Conservation (phyloP, 2,888 invertebrate species). For the Sinotaia quadrata region DNA sequence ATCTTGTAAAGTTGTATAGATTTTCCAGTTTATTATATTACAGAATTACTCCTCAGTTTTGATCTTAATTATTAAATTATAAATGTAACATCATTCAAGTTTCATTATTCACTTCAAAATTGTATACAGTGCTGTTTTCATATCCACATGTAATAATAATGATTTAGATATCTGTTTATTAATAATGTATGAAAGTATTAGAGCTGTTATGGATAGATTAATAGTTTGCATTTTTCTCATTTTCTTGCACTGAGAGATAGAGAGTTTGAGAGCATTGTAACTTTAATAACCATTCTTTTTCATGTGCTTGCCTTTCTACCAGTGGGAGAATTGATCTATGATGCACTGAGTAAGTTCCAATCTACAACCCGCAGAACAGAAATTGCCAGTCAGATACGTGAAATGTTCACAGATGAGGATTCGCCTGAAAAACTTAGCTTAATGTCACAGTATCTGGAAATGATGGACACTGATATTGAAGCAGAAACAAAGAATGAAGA, state of each 20-base stretch:
- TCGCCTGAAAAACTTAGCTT: constrained; percentile 60
- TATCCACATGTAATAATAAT: not conserved
- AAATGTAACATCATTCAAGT: too few relatives aligned
- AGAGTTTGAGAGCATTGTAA: too few relatives aligned
- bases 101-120: too few relatives aligned
- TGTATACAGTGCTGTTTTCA: too few relatives aligned
- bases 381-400: constrained; percentile 58
- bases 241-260: too few relatives aligned
- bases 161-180: not conserved
- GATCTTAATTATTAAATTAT: too few relatives aligned
- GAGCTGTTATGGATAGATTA: not conserved
- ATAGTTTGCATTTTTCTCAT: not conserved
- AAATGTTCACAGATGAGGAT: constrained; percentile 54
- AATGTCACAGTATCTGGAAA: constrained; percentile 60
- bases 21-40: too few relatives aligned
- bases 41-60: too few relatives aligned
- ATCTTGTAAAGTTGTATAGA: too few relatives aligned
- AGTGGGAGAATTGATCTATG: constrained; percentile 60
- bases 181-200: not conserved
- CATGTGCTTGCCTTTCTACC: constrained; percentile 11
- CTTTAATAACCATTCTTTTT: not conserved
- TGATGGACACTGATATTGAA: constrained; percentile 54
- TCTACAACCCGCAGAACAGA: constrained; percentile 49
- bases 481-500: constrained; percentile 55
- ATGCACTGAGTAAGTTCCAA: constrained; percentile 55